Evolutionary conservation across 2,888 invertebrate species (phyloP).

Genomic region (Pyrocoelia pectoralis): DNA sequence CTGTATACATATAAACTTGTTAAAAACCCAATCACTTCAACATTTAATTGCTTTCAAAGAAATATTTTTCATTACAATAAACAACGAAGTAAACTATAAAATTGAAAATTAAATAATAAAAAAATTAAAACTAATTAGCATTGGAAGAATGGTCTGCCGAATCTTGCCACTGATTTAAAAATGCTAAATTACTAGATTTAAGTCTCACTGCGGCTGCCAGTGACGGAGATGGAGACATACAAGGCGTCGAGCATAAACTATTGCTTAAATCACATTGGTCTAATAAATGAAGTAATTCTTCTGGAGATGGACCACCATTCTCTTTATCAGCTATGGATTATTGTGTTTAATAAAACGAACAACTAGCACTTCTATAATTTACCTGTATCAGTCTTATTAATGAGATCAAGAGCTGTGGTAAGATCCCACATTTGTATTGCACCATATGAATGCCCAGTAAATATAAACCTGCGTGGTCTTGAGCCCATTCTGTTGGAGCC

Average conservation of each 20-base stretch:
- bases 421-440: conserved; percentile 99
- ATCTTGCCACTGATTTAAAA: conserved; percentile 66
- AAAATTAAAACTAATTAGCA: conserved; percentile 20
- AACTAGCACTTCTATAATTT: neutral
- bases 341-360: neutral
- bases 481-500: conserved; percentile 94
- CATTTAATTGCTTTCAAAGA: neutral
- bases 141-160: conserved; percentile 38
- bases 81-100: conserved; percentile 1
- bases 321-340: conserved; percentile 61
- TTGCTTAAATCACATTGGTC: conserved; percentile 94
- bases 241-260: conserved; percentile 79
- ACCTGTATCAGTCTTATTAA: conserved; percentile 64
- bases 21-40: too few species aligned
- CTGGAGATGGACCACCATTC: conserved; percentile 91
- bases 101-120: neutral
- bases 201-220: conserved; percentile 62
- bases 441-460: conserved; percentile 93
- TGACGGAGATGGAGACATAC: conserved; percentile 77
- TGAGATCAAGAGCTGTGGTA: conserved; percentile 89
- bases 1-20: too few species aligned
- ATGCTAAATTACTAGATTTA: conserved; percentile 69
- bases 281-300: conserved; percentile 88
- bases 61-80: neutral
- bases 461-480: conserved; percentile 84